These are phyloP conservation scores for Drosophila azteca DNA, from an alignment of 1,140 invertebrate genomes.

Conservation along the genomic window DNA sequence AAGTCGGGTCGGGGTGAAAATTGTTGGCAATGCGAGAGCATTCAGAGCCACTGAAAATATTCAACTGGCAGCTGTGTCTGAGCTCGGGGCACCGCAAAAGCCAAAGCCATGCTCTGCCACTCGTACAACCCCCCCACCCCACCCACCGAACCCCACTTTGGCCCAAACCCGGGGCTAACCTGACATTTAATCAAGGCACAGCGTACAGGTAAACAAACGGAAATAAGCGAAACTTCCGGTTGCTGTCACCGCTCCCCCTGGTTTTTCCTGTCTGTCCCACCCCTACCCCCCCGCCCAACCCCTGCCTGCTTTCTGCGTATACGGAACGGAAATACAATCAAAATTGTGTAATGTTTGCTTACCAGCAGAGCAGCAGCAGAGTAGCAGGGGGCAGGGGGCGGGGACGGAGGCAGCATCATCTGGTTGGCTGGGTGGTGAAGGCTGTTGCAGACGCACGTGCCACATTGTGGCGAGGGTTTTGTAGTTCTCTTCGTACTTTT, in stretches of 20 bases:
- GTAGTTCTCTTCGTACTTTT: slow-evolving; percentile 31
- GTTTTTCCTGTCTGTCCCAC: slow-evolving; percentile 45
- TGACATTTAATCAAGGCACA: slow-evolving; percentile 80
- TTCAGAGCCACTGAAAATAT: slow-evolving; percentile 11
- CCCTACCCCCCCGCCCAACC: not conserved
- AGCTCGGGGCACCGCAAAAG: slow-evolving; percentile 22
- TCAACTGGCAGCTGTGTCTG: slow-evolving; percentile 24
- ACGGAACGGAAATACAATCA: slow-evolving; percentile 80
- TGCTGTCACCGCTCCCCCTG: slow-evolving; percentile 54
- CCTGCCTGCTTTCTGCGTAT: slow-evolving; percentile 54
- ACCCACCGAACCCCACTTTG: slow-evolving; percentile 5
- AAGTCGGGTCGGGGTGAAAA: slow-evolving; percentile 25
- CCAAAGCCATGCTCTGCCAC: not conserved
- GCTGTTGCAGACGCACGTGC: slow-evolving; percentile 27
- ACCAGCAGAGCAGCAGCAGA: slow-evolving; percentile 24
- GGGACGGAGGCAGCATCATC: slow-evolving; percentile 12
- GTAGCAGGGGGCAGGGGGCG: not conserved
- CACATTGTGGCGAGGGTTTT: slow-evolving; percentile 42
- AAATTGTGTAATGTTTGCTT: slow-evolving; percentile 80
- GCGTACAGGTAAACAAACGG: slow-evolving; percentile 80
- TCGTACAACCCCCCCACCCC: not conserved
- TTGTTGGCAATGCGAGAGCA: slow-evolving; percentile 1
- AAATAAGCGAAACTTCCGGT: slow-evolving; percentile 81
- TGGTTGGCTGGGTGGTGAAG: not conserved
- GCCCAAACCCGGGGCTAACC: slow-evolving; percentile 34